These are phyloP conservation scores for Plebejus anna DNA, from an alignment of 2,888 invertebrate species.

Conservation along the genomic window DNA sequence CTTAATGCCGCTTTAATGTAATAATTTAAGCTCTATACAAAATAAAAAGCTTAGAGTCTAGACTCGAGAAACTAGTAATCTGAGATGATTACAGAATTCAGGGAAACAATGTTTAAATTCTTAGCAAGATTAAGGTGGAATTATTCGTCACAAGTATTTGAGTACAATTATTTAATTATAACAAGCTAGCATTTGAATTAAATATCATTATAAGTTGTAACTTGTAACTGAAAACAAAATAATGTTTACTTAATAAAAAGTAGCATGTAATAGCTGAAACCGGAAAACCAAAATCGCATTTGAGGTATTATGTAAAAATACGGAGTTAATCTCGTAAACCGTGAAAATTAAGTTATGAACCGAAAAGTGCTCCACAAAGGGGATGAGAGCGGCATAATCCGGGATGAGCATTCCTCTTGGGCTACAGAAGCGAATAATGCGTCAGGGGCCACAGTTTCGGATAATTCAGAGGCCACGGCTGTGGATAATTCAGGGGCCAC, in stretches of 20 bases:
- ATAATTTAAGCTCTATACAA: neutral
- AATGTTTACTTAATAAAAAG: neutral
- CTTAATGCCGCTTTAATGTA: slow-evolving; percentile 4
- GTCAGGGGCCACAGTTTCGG: neutral
- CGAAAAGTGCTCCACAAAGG: slow-evolving; percentile 1
- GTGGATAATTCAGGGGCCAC: neutral
- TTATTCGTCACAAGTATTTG: neutral
- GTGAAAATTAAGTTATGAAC: slow-evolving; percentile 10
- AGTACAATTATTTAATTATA: neutral
- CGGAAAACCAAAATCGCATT: slow-evolving; percentile 5
- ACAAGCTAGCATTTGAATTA: neutral
- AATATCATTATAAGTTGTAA: neutral
- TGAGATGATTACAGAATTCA: neutral
- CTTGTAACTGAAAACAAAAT: neutral
- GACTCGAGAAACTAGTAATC: neutral
- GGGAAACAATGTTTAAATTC: neutral
- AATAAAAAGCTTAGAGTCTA: neutral
- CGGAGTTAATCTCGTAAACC: neutral
- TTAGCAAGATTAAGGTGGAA: neutral
- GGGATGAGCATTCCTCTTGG: slow-evolving; percentile 11
- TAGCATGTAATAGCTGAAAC: neutral
- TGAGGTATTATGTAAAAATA: slow-evolving; percentile 3
- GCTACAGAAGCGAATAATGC: neutral
- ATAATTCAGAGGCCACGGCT: neutral
- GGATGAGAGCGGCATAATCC: slow-evolving; percentile 2